Evolutionary conservation across 2,888 invertebrate species (phyloP).

Genomic region (Polylopha cassiicola): DNA sequence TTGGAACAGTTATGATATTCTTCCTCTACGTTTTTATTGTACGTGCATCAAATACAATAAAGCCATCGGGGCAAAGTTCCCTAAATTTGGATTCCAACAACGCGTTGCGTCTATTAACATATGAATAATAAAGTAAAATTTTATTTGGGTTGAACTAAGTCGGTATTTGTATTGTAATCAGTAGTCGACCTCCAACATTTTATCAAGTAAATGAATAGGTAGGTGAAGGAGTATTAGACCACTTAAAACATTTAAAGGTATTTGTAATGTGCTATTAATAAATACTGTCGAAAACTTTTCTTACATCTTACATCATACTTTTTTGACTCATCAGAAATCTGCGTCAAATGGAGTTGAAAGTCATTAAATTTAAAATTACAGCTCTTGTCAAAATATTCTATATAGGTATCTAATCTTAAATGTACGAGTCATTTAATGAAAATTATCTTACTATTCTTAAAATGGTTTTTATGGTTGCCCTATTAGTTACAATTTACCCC

Average conservation of each 20-base stretch:
- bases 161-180: constrained; percentile 26
- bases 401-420: too few species aligned
- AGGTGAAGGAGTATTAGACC: neutral
- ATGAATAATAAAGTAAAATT: constrained; percentile 33
- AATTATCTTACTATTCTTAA: too few species aligned
- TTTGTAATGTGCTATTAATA: too few species aligned
- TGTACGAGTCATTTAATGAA: too few species aligned
- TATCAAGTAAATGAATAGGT: constrained; percentile 12
- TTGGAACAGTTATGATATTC: constrained; percentile 73
- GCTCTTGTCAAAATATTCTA: too few species aligned
- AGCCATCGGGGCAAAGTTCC: constrained; percentile 46
- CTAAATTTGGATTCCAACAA: constrained; percentile 34
- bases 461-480: too few species aligned
- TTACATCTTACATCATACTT: too few species aligned
- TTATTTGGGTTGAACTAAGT: constrained; percentile 30
- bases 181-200: constrained; percentile 19
- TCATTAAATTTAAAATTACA: constrained; percentile 25
- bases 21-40: constrained; percentile 58
- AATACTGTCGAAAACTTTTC: too few species aligned
- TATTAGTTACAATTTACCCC: constrained; percentile 28
- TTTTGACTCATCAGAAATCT: too few species aligned
- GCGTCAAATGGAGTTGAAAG: constrained; percentile 8
- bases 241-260: too few species aligned
- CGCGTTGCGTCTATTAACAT: constrained; percentile 30
- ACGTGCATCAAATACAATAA: constrained; percentile 60